phyloP scores from a whole-genome alignment of 2,113 vertebrate species.

The Chaetodon trifascialis region DNA sequence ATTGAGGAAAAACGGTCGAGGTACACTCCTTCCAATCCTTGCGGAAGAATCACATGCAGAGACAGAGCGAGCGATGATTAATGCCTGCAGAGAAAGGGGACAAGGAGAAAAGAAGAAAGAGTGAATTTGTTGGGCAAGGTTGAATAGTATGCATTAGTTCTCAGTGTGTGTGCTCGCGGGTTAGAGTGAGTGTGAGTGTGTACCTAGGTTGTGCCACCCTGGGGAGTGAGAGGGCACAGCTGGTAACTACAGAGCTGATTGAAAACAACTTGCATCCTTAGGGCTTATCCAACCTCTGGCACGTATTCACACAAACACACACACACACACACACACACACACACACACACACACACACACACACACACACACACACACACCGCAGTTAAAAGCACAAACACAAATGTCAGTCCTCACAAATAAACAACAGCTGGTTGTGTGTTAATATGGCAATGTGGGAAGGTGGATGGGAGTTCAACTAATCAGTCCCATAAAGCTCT shows the following conservation, averaged over 20 bases:
- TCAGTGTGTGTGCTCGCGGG: constrained; percentile 41
- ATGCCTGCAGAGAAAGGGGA: constrained; percentile 71
- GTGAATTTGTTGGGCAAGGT: constrained; percentile 67
- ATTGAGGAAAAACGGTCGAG: constrained; percentile 31
- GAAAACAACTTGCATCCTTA: constrained; percentile 80
- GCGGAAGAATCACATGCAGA: constrained; percentile 55
- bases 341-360: constrained; percentile 43
- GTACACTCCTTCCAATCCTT: constrained; percentile 50
- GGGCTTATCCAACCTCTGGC: constrained; percentile 75
- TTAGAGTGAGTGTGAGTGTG: constrained; percentile 48
- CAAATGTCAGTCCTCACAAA: constrained; percentile 67
- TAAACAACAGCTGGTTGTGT: constrained; percentile 81
- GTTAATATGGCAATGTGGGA: constrained; percentile 60
- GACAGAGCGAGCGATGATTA: constrained; percentile 57
- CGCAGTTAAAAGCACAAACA: constrained; percentile 69
- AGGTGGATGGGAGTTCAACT: constrained; percentile 66
- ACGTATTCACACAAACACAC: constrained; percentile 26
- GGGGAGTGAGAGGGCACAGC: constrained; percentile 77
- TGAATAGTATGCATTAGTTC: constrained; percentile 67
- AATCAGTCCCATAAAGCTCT: constrained; percentile 75
- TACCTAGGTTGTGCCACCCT: constrained; percentile 65
- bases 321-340: constrained; percentile 59
- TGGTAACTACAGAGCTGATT: constrained; percentile 81
- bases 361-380: constrained; percentile 57
- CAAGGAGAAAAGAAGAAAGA: constrained; percentile 70